These are phyloP conservation scores for Mesitornis unicolor DNA, from an alignment of 2,113 vertebrate genomes.

Conservation along the genomic window DNA sequence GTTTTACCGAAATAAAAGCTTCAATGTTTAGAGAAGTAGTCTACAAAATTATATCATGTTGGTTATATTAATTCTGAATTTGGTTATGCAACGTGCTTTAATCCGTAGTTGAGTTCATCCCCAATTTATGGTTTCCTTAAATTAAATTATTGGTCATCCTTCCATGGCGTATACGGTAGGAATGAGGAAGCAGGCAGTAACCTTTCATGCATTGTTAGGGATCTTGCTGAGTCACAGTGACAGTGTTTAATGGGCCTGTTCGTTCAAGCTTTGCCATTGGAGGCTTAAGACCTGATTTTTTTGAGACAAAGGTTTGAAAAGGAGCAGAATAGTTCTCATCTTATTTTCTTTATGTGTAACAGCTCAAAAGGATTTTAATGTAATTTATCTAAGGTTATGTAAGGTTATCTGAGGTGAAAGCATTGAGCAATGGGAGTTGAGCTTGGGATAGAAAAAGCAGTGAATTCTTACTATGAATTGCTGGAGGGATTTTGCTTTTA, in stretches of 20 bases:
- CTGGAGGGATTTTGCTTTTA: not conserved
- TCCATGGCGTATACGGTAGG: not conserved
- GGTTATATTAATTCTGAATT: not conserved
- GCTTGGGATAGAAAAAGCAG: not conserved
- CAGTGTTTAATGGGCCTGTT: not conserved
- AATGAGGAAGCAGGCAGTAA: constrained; percentile 25
- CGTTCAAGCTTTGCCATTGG: not conserved
- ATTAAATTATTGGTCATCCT: not conserved
- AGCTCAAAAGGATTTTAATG: not conserved
- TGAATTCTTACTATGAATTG: not conserved
- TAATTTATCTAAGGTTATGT: not conserved
- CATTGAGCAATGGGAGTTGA: not conserved
- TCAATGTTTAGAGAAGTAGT: not conserved
- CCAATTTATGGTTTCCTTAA: not conserved
- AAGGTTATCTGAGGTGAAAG: not conserved
- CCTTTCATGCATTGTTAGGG: not conserved
- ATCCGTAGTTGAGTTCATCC: not conserved
- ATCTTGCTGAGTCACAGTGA: constrained; percentile 69
- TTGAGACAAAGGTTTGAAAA: not conserved
- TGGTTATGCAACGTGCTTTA: not conserved
- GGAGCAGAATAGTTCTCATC: not conserved
- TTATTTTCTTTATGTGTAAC: not conserved
- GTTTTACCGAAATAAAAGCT: not conserved
- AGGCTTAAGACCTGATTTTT: not conserved
- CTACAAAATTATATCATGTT: not conserved